phyloP scores from a whole-genome alignment of 2,113 vertebrate species.

The Eonycteris spelaea region DNA sequence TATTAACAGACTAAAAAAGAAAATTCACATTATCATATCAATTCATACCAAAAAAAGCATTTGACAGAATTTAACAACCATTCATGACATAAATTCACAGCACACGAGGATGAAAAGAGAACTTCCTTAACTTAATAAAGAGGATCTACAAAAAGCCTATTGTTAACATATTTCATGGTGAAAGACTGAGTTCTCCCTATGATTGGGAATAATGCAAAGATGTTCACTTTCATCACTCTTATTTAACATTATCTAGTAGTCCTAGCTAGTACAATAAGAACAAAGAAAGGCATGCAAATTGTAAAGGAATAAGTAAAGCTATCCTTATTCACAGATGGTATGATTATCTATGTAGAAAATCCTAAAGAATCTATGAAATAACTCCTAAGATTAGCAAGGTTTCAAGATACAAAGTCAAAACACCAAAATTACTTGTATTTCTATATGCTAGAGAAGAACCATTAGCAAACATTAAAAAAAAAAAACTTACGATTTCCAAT shows the following conservation, averaged over 20 bases:
- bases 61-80: neutral
- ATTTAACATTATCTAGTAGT: neutral
- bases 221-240: neutral
- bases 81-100: neutral
- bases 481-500: neutral
- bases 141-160: neutral
- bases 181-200: neutral
- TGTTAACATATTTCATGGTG: neutral
- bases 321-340: neutral
- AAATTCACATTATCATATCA: neutral
- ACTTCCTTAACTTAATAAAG: neutral
- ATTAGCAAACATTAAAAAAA: neutral
- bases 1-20: neutral
- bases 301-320: neutral
- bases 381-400: neutral
- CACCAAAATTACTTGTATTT: neutral
- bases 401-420: neutral
- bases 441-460: neutral
- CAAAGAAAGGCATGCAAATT: no score
- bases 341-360: neutral
- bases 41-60: neutral
- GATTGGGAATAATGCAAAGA: neutral
- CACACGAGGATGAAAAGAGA: neutral
- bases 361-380: neutral
- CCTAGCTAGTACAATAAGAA: neutral